Evolutionary conservation across 2,797 vertebrate species (phyloP), one percentile per base, ranked within the genome.

Genomic region (Lacerta viridis): DNA sequence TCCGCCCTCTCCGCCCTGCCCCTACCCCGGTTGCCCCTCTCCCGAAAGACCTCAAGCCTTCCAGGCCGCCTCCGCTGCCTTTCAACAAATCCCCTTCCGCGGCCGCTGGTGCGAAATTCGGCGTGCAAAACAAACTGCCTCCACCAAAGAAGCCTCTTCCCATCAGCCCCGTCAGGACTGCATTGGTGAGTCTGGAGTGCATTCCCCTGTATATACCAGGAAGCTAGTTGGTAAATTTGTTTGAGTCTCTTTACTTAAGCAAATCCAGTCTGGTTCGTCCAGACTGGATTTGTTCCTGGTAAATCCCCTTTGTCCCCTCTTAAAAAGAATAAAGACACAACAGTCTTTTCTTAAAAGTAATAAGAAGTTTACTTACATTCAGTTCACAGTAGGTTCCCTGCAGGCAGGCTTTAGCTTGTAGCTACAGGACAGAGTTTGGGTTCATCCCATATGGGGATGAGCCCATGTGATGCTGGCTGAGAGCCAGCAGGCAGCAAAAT

Each of bases 141-240:
- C 97, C 98, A 0, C 98, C 98, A 0, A 98, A 95, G 96, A 98
- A 97, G 59, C 97, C 98, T 17, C 97, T 98, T 66, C 98, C 98
- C 11, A 96, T 97, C 87, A 98, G 97, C 92, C 98, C 98, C 0
- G 91, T 96, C 39, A 95, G 97, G 83, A 97, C 95, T n/a, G 97
- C 97, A 0, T 92, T 97, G 98, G 98, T 98, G 89, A 95, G 94
- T 3, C 29, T 3, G 4, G 27, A 50, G 11, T 50, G 15, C 50
- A 50, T 50, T 50, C 50, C 13, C 50, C 11, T 50, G 11, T 50
- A 50, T 15, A 50, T 1, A 50, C 11, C 50, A 50, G 11, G 11
- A 15, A 50, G 50, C 50, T 1, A 50, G 50, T 50, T 15, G 11
- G 50, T 50, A 50, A 50, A 50, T 0, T 50, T 3, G 11, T 50